A percentile compares a stretch with the other conserved stretches of the same genome.
Conservation (phyloP, 2,888 invertebrate genomes). For the Eupithecia tripunctaria region DNA sequence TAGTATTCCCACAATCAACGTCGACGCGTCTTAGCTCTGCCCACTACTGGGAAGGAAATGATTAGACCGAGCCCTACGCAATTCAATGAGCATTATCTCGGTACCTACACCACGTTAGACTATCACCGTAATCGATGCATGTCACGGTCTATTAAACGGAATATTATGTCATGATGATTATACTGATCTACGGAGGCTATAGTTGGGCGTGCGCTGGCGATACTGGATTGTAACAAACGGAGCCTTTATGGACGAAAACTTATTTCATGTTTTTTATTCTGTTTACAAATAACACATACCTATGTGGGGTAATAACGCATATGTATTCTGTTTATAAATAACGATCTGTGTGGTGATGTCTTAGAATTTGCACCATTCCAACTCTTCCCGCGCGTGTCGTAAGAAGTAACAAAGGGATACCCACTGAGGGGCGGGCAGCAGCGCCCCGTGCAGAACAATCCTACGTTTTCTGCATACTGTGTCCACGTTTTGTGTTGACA, state of each 20-base stretch:
- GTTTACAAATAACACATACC: too few species aligned
- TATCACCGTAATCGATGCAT: slow-evolving; percentile 56
- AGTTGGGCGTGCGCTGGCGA: slow-evolving; percentile 37
- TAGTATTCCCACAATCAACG: neutral
- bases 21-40: neutral
- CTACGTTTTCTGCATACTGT: neutral
- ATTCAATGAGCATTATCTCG: slow-evolving; percentile 44
- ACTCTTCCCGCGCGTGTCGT: too few species aligned
- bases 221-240: slow-evolving; percentile 23
- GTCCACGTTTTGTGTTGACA: neutral
- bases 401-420: too few species aligned
- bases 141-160: slow-evolving; percentile 72
- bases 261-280: too few species aligned
- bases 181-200: slow-evolving; percentile 61
- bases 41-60: slow-evolving; percentile 12
- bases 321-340: too few species aligned
- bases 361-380: too few species aligned
- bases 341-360: too few species aligned
- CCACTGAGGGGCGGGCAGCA: too few species aligned
- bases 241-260: too few species aligned
- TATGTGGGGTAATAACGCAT: too few species aligned
- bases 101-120: slow-evolving; percentile 13
- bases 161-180: slow-evolving; percentile 71
- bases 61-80: slow-evolving; percentile 23
- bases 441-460: too few species aligned